A percentile compares a stretch with the other conserved stretches of the same genome.
Conservation (phyloP, 2,888 invertebrate species). For the Aporophyla nigra region DNA sequence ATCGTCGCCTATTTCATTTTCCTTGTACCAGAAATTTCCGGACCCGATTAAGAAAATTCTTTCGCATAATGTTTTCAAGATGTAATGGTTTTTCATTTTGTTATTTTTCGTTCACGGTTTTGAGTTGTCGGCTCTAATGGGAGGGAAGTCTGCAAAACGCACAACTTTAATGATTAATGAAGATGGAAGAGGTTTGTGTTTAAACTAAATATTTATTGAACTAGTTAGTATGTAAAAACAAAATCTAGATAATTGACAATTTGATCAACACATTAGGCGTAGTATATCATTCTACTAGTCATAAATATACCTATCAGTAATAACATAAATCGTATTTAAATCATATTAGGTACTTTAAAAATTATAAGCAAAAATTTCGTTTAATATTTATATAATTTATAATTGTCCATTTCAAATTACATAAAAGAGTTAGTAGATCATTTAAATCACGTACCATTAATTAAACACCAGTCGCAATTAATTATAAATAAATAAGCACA, state of each 20-base stretch:
- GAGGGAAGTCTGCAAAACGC: constrained; percentile 49
- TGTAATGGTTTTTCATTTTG: constrained; percentile 81
- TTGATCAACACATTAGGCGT: no score
- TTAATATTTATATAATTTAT: neutral
- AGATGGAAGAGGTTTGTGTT: constrained; percentile 3
- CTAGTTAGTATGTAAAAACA: neutral
- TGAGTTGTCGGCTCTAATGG: constrained; percentile 33
- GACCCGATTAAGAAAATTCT: constrained; percentile 81
- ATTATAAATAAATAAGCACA: constrained; percentile 42
- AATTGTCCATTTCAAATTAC: constrained; percentile 18
- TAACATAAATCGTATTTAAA: neutral
- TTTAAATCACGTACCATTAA: constrained; percentile 25
- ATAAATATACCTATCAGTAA: neutral
- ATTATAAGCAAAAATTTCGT: neutral
- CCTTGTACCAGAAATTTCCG: constrained; percentile 85
- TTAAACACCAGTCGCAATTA: constrained; percentile 38
- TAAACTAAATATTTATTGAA: neutral
- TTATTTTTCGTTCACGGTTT: constrained; percentile 28
- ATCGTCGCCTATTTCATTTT: constrained; percentile 77
- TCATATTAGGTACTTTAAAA: neutral
- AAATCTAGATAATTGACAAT: neutral
- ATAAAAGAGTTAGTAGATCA: constrained; percentile 21
- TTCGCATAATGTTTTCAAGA: constrained; percentile 78
- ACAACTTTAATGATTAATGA: constrained; percentile 27
- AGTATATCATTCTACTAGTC: neutral